Conservation (phyloP, 2,113 vertebrate genomes). For the Percina caprodes region DNA sequence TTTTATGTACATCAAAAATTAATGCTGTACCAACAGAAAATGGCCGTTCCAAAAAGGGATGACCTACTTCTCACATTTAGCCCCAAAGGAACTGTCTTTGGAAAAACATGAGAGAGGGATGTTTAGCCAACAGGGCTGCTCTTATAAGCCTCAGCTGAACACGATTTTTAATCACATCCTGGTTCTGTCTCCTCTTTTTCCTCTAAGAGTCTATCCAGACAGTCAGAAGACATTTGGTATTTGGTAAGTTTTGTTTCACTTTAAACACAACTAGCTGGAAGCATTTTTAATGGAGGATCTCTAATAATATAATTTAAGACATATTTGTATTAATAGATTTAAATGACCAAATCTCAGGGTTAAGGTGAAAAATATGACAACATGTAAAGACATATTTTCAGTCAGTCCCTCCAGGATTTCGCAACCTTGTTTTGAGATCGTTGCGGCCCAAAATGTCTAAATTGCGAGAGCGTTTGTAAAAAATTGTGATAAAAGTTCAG, state of each 20-base stretch:
- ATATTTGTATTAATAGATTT: background rate
- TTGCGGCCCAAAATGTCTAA: too few species aligned
- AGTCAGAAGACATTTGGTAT: background rate
- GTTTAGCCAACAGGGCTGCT: conserved; percentile 75
- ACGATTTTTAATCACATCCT: conserved; percentile 66
- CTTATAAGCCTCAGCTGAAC: conserved; percentile 60
- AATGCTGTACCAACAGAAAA: conserved; percentile 82
- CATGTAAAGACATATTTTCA: background rate
- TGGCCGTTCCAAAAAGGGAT: conserved; percentile 77
- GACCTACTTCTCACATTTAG: conserved; percentile 84
- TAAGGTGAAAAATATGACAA: background rate
- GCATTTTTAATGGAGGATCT: background rate
- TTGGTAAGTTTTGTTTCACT: background rate
- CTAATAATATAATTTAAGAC: background rate
- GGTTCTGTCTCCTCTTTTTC: conserved; percentile 25
- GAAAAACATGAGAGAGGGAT: conserved; percentile 76
- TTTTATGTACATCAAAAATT: conserved; percentile 81
- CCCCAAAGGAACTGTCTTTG: conserved; percentile 77
- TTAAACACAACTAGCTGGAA: background rate
- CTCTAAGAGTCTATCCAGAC: conserved; percentile 7
- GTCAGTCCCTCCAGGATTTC: too few species aligned
- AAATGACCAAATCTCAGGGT: background rate
- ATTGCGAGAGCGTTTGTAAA: too few species aligned
- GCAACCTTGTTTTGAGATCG: too few species aligned
- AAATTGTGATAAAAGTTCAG: too few species aligned